phyloP scores from a whole-genome alignment of 2,113 vertebrate genomes.

The Mustela nigripes region DNA sequence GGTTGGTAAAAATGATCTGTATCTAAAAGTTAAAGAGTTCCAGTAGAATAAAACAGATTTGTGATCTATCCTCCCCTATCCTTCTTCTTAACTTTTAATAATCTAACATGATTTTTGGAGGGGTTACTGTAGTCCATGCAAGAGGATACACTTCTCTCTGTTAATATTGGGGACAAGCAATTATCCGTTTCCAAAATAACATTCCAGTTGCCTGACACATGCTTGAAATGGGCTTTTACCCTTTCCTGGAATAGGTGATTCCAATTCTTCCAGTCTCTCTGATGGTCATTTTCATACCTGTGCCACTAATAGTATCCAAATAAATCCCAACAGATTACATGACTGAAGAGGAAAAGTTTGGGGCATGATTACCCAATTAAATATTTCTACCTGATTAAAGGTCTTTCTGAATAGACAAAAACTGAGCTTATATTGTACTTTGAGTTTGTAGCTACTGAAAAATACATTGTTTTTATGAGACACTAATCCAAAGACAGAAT shows the following conservation, averaged over 20 bases:
- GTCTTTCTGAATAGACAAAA: conserved; percentile 23
- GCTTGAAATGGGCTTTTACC: neutral
- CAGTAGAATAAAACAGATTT: neutral
- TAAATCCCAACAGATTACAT: neutral
- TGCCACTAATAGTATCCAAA: neutral
- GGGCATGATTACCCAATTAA: neutral
- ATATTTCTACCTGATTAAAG: conserved; percentile 50
- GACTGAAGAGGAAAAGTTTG: neutral
- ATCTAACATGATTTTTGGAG: neutral
- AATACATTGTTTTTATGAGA: conserved; percentile 37
- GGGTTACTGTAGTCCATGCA: neutral
- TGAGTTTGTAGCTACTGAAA: neutral
- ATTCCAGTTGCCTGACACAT: neutral
- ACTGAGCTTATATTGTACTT: neutral
- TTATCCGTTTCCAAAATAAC: conserved; percentile 18
- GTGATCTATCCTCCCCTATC: neutral
- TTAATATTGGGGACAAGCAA: neutral
- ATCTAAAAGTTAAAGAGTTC: conserved; percentile 41
- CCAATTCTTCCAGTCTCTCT: neutral
- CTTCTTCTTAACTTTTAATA: neutral
- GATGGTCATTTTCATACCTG: neutral
- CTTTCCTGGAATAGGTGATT: neutral
- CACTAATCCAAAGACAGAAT: neutral
- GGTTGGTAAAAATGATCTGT: neutral
- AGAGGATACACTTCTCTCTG: neutral